Evolutionary conservation across 2,888 invertebrate species (phyloP).

Genomic region (Scaptomyza parva): DNA sequence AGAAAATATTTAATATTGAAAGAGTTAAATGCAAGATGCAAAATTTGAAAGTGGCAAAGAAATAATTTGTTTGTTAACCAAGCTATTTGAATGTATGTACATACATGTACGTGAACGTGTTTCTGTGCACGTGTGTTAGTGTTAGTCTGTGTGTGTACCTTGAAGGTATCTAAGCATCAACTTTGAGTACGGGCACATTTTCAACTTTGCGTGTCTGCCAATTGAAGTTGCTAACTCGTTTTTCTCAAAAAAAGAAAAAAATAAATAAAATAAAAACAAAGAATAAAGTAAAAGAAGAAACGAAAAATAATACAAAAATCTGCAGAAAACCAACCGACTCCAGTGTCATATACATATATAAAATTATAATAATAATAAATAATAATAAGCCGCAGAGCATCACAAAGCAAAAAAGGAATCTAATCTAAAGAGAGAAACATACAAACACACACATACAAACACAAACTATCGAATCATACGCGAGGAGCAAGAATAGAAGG

Average conservation of each 20-base stretch:
- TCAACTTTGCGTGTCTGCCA: conserved; percentile 51
- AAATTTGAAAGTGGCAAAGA: conserved; percentile 27
- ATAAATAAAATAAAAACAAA: conserved; percentile 30
- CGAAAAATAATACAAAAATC: conserved; percentile 51
- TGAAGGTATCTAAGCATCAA: conserved; percentile 77
- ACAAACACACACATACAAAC: too few relatives aligned
- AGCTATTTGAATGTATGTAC: conserved; percentile 1
- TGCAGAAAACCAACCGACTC: conserved; percentile 57
- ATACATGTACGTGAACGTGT: conserved; percentile 14
- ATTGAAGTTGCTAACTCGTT: conserved; percentile 77
- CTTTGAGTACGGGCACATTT: conserved; percentile 48
- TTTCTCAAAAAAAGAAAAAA: conserved; percentile 54
- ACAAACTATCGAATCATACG: conserved; percentile 22
- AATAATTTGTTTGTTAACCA: not conserved
- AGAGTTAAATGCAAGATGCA: conserved; percentile 9
- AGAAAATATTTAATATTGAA: conserved; percentile 24
- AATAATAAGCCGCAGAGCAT: conserved; percentile 16
- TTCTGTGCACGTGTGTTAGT: conserved; percentile 37
- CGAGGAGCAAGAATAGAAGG: too few relatives aligned
- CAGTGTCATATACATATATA: conserved; percentile 47
- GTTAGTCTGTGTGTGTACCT: conserved; percentile 69
- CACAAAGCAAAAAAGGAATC: conserved; percentile 7
- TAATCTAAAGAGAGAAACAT: too few relatives aligned
- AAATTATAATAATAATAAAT: conserved; percentile 48
- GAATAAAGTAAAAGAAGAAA: conserved; percentile 40